Percentiles rank a stretch among this genome's conserved stretches.
Evolutionary conservation across 2,113 vertebrate genomes (phyloP).

Genomic region (Hypomesus transpacificus): DNA sequence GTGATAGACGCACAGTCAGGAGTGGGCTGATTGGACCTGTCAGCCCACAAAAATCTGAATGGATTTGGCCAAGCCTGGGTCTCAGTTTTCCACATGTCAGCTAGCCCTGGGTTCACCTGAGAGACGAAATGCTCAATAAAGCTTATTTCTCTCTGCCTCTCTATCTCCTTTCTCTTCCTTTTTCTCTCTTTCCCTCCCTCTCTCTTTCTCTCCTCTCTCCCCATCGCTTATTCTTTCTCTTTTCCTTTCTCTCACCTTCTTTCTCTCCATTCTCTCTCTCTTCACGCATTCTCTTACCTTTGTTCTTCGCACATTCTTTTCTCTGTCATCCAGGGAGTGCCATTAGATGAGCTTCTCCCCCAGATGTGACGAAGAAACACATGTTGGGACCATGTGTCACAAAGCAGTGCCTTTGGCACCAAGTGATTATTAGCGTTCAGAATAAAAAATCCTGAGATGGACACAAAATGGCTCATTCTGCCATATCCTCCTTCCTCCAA

Average conservation of each 20-base stretch:
- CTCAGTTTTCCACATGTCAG: conserved; percentile 44
- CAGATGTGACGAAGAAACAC: not conserved
- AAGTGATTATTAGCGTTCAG: no score
- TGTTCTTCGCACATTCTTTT: no score
- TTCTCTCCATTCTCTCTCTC: no score
- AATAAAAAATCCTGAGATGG: no score
- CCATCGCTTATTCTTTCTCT: not conserved
- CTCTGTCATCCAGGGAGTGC: not conserved
- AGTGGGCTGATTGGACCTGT: conserved; percentile 63
- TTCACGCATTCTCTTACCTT: no score
- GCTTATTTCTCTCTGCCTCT: not conserved
- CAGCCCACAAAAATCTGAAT: conserved; percentile 57
- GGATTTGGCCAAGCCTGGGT: conserved; percentile 54
- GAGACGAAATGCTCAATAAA: conserved; percentile 57
- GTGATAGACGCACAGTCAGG: conserved; percentile 53
- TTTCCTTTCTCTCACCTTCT: not conserved
- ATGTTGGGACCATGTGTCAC: not conserved
- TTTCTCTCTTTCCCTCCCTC: not conserved
- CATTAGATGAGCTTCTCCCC: not conserved
- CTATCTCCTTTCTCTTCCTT: not conserved
- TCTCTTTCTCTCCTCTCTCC: not conserved
- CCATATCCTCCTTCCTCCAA: no score
- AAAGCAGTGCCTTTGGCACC: not conserved
- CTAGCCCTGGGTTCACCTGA: conserved; percentile 30
- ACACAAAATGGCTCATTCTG: no score